Conservation (phyloP, 2,888 invertebrate species). For the Lycocerus yunnanus region DNA sequence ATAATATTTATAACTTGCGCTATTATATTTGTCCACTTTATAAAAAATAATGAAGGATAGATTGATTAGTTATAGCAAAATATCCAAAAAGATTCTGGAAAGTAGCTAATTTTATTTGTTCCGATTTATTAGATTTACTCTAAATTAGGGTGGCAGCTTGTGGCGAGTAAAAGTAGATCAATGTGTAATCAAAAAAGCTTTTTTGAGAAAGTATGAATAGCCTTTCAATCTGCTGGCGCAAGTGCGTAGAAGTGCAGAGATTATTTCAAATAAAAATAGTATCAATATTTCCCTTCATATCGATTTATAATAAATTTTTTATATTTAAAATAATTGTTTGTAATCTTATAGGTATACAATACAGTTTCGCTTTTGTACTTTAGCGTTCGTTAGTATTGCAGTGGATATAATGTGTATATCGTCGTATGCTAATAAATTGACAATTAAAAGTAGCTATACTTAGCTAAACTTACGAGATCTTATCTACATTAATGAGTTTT, state of each 20-base stretch:
- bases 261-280: not conserved
- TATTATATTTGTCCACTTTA: not conserved
- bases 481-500: slow-evolving; percentile 25
- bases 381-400: not conserved
- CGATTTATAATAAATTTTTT: not conserved
- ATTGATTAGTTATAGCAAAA: too few species aligned
- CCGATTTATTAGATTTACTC: not conserved
- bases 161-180: not conserved
- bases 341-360: not conserved
- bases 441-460: not conserved
- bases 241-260: not conserved
- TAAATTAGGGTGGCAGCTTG: not conserved
- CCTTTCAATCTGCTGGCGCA: not conserved
- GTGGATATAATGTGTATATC: not conserved
- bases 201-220: not conserved
- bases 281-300: not conserved
- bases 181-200: not conserved
- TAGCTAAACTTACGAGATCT: slow-evolving; percentile 1
- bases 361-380: not conserved
- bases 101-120: not conserved
- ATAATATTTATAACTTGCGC: not conserved
- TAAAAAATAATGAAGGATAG: too few species aligned
- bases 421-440: not conserved
- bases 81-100: not conserved
- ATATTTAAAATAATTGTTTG: not conserved